These are phyloP conservation scores for Candidula unifasciata DNA, from an alignment of 2,888 invertebrate species.

Conservation along the genomic window DNA sequence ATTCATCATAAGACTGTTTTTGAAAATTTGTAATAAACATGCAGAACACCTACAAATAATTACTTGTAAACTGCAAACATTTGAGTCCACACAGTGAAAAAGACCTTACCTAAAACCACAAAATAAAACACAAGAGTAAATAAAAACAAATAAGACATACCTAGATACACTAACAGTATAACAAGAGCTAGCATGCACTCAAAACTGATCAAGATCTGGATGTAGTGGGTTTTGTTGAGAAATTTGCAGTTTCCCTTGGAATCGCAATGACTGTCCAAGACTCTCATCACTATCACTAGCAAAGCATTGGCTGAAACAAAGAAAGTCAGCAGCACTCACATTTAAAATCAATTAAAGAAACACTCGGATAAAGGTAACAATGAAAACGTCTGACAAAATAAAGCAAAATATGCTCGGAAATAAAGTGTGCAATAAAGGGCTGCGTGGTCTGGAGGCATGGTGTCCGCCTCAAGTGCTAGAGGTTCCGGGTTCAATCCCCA, in stretches of 20 bases:
- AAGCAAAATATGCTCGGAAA: too few species aligned
- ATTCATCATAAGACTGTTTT: too few species aligned
- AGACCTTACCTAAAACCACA: too few species aligned
- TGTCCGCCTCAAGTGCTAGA: too few species aligned
- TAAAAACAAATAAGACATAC: conserved; percentile 35
- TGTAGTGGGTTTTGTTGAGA: conserved; percentile 47
- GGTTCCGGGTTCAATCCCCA: too few species aligned
- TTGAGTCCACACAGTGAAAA: too few species aligned
- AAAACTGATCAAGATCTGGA: conserved; percentile 52
- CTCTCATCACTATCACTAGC: conserved; percentile 45
- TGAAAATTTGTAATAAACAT: too few species aligned
- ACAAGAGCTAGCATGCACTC: conserved; percentile 49
- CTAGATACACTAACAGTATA: conserved; percentile 45
- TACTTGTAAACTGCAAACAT: too few species aligned
- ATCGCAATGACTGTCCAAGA: conserved; percentile 49
- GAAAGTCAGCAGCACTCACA: neutral
- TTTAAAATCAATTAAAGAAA: neutral
- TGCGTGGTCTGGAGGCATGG: too few species aligned
- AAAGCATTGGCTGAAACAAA: conserved; percentile 52
- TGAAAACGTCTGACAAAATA: neutral
- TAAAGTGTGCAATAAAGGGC: too few species aligned
- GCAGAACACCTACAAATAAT: too few species aligned
- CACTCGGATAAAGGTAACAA: neutral
- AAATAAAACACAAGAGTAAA: too few species aligned
- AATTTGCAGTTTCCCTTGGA: conserved; percentile 25